Evolutionary conservation across 2,888 invertebrate species (phyloP).

Genomic region (Drosophila koepferae): DNA sequence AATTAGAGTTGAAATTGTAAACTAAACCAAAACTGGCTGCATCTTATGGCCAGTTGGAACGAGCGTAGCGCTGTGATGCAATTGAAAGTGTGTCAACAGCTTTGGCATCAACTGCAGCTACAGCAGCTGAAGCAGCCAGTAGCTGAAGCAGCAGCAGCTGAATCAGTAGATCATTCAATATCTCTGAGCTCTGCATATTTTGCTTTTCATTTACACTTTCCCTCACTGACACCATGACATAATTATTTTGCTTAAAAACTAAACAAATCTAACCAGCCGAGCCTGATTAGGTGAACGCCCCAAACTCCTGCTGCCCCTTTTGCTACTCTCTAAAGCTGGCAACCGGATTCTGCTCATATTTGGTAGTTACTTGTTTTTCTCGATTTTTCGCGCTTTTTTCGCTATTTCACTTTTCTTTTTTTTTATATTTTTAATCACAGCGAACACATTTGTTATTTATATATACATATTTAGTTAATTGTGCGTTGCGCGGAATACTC

Average conservation of each 20-base stretch:
- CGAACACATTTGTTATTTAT: not conserved
- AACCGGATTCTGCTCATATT: conserved; percentile 67
- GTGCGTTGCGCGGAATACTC: not conserved
- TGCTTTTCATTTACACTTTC: conserved; percentile 77
- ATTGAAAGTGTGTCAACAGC: conserved; percentile 79
- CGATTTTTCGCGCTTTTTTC: conserved; percentile 37
- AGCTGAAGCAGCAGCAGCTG: not conserved
- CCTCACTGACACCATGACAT: conserved; percentile 82
- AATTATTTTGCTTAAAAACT: conserved; percentile 60
- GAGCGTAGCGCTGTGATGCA: conserved; percentile 60
- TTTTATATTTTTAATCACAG: not conserved
- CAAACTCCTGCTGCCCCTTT: not conserved
- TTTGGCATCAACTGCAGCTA: conserved; percentile 44
- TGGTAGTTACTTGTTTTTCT: conserved; percentile 42
- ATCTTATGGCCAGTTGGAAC: conserved; percentile 60
- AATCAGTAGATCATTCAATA: conserved; percentile 50
- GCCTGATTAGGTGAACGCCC: conserved; percentile 60
- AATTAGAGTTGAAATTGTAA: conserved; percentile 67
- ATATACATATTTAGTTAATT: not conserved
- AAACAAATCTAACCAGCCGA: conserved; percentile 54
- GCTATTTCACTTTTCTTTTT: not conserved
- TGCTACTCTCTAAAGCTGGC: conserved; percentile 5
- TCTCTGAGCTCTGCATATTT: conserved; percentile 57
- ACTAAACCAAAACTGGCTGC: conserved; percentile 76
- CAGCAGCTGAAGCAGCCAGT: conserved; percentile 26